Conservation (phyloP, 2,113 vertebrate genomes). For the Prionailurus bengalensis region DNA sequence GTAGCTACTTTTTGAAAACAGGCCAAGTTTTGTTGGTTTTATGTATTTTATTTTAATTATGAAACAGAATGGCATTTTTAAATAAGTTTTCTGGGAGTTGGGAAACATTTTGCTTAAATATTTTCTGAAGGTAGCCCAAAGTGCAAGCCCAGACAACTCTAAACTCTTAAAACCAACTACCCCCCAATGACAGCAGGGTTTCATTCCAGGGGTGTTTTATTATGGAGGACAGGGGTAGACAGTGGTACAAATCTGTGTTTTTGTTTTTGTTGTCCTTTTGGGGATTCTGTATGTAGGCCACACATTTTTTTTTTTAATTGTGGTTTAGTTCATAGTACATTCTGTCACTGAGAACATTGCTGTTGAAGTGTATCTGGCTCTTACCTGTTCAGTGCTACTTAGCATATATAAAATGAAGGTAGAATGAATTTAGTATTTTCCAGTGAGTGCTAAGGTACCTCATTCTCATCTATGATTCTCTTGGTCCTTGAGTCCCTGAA, state of each 20-base stretch:
- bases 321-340: neutral
- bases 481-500: neutral
- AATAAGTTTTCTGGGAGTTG: constrained; percentile 27
- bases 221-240: neutral
- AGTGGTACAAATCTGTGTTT: neutral
- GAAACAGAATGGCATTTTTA: neutral
- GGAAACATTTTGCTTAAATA: constrained; percentile 23
- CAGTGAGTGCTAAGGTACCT: neutral
- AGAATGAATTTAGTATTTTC: constrained; percentile 53
- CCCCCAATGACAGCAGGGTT: neutral
- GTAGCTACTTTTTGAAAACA: neutral
- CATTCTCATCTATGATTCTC: constrained; percentile 12
- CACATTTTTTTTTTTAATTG: neutral
- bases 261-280: neutral
- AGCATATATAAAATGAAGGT: neutral
- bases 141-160: constrained; percentile 1
- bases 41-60: constrained; percentile 36
- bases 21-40: neutral
- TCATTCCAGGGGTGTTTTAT: constrained; percentile 3
- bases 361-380: neutral
- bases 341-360: neutral
- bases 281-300: neutral
- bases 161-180: neutral
- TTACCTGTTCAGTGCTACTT: constrained; percentile 27
- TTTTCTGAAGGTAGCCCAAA: neutral